Evolutionary conservation across 2,113 vertebrate genomes (phyloP).

Genomic region (Epinephelus lanceolatus): DNA sequence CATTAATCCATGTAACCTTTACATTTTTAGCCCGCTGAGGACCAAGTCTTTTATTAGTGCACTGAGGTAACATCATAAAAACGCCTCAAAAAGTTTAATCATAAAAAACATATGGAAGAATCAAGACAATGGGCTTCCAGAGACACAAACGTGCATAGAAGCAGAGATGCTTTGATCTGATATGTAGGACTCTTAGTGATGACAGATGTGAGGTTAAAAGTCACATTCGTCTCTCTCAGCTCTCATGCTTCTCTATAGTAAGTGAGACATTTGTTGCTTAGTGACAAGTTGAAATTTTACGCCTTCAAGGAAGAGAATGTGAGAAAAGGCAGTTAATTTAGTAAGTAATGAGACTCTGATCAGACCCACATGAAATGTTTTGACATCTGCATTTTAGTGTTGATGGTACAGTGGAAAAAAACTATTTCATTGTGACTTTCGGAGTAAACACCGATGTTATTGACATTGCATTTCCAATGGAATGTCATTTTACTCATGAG

Average conservation of each 20-base stretch:
- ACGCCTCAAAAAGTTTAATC: not conserved
- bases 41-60: not conserved
- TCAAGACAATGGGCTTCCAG: not conserved
- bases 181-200: not conserved
- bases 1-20: not conserved
- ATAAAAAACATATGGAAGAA: not conserved
- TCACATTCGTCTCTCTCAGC: not conserved
- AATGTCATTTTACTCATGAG: not conserved
- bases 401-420: not conserved
- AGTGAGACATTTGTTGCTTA: not conserved
- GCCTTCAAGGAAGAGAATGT: not conserved
- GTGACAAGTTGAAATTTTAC: not conserved
- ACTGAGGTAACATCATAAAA: not conserved
- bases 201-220: not conserved
- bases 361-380: not conserved
- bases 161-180: not conserved
- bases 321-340: not conserved
- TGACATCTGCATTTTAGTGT: not conserved
- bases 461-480: not conserved
- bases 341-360: not conserved
- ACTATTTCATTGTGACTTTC: not conserved
- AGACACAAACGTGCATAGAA: not conserved
- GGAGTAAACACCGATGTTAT: not conserved
- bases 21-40: not conserved
- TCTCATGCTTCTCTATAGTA: not conserved